phyloP scores from a whole-genome alignment of 2,113 vertebrate genomes.

The Podarcis muralis region DNA sequence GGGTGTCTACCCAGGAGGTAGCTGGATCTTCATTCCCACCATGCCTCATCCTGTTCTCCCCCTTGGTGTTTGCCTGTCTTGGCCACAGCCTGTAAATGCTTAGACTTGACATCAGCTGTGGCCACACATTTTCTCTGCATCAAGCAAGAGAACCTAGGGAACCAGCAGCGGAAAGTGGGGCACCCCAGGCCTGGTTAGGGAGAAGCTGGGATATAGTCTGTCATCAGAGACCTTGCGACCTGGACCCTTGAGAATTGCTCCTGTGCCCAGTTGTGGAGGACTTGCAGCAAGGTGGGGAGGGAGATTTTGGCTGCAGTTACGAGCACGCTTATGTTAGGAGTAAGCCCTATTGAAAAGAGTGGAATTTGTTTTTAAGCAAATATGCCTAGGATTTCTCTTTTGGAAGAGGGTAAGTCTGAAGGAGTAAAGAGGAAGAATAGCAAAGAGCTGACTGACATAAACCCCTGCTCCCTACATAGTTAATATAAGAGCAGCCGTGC shows the following conservation, averaged over 20 bases:
- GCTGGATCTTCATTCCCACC: neutral
- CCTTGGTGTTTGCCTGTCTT: neutral
- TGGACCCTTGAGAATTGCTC: neutral
- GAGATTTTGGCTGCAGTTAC: neutral
- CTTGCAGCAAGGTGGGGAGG: no score
- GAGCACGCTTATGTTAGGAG: neutral
- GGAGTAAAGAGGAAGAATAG: neutral
- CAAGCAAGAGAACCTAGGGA: neutral
- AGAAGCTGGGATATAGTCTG: neutral
- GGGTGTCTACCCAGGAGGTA: neutral
- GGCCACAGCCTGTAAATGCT: neutral
- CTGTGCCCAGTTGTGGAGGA: neutral
- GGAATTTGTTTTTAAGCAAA: neutral
- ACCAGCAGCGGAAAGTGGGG: no score
- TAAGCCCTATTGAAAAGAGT: neutral
- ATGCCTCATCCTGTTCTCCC: neutral
- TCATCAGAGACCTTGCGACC: neutral
- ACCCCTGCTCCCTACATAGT: neutral
- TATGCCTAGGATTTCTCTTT: neutral
- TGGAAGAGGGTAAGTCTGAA: neutral
- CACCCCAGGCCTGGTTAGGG: neutral
- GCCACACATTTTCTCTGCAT: neutral
- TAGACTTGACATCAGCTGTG: neutral
- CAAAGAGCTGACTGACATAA: no score
- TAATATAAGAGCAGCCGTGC: neutral